Conservation (phyloP, 2,113 vertebrate species). For the Tragelaphus buxtoni region DNA sequence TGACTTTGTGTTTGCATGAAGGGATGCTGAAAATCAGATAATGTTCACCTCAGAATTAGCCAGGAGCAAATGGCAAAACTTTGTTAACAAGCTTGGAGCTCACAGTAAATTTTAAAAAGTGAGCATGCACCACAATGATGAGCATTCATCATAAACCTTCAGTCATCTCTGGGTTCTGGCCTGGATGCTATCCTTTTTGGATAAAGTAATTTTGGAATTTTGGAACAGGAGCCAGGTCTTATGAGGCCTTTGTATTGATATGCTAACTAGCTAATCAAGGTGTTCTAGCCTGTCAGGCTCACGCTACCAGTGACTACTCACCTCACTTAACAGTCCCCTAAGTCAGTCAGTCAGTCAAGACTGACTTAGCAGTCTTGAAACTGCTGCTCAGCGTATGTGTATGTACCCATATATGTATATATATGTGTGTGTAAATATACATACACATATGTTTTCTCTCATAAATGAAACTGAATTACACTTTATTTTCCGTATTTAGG, state of each 20-base stretch:
- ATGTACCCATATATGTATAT: not conserved
- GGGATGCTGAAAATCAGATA: not conserved
- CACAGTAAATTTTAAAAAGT: not conserved
- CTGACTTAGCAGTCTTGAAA: not conserved
- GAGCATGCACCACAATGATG: rapidly evolving
- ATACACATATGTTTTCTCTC: not conserved
- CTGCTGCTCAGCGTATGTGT: not conserved
- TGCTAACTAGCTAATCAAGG: no score
- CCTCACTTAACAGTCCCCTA: not conserved
- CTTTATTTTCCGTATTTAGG: not conserved
- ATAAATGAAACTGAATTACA: not conserved
- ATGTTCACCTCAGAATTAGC: not conserved
- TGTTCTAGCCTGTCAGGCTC: rapidly evolving
- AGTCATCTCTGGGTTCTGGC: not conserved
- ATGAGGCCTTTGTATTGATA: not conserved
- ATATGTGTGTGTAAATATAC: not conserved
- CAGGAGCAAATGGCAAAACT: not conserved
- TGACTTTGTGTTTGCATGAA: not conserved
- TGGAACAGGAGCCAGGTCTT: not conserved
- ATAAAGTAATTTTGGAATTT: not conserved
- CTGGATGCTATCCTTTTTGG: not conserved
- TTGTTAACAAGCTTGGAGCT: not conserved
- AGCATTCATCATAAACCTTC: not conserved
- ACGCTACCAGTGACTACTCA: rapidly evolving
- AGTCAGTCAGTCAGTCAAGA: no score